Conservation (phyloP, 2,888 invertebrate genomes). For the Rhagophthalmus giganteus region DNA sequence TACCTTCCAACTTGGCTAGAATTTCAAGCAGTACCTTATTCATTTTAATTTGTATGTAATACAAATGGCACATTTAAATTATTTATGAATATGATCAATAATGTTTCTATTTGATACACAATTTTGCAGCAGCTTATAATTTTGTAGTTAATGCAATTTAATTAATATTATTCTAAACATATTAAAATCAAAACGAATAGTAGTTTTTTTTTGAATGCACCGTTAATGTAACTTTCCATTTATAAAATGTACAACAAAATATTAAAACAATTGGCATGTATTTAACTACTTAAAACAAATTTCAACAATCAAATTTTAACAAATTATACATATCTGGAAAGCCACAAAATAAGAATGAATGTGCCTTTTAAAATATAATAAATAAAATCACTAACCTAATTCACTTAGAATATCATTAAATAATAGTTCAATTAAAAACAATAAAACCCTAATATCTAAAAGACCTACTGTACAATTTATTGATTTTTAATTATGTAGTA, state of each 20-base stretch:
- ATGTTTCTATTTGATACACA: too few species aligned
- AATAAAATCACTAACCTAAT: constrained; percentile 3
- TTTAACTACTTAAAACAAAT: constrained; percentile 8
- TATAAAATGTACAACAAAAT: constrained; percentile 6
- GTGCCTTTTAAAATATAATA: constrained; percentile 11
- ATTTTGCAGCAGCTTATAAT: too few species aligned
- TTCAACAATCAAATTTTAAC: constrained; percentile 15
- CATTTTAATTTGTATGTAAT: too few species aligned
- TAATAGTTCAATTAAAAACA: constrained; percentile 12
- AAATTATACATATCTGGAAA: constrained; percentile 12
- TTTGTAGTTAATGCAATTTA: too few species aligned
- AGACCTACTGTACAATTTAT: constrained; percentile 23
- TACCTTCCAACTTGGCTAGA: too few species aligned
- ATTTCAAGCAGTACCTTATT: too few species aligned
- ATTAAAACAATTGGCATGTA: too few species aligned
- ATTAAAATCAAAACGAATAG: too few species aligned
- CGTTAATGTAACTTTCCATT: constrained; percentile 7
- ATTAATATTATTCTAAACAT: too few species aligned
- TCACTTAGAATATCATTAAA: constrained; percentile 3
- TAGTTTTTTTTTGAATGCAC: background rate
- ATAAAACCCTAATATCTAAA: background rate
- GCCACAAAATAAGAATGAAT: constrained; percentile 4
- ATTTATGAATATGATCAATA: too few species aligned
- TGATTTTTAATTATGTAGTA: constrained; percentile 18
- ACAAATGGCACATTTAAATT: too few species aligned